Evolutionary conservation across 2,113 vertebrate genomes (phyloP).

Genomic region (Smithornis capensis): DNA sequence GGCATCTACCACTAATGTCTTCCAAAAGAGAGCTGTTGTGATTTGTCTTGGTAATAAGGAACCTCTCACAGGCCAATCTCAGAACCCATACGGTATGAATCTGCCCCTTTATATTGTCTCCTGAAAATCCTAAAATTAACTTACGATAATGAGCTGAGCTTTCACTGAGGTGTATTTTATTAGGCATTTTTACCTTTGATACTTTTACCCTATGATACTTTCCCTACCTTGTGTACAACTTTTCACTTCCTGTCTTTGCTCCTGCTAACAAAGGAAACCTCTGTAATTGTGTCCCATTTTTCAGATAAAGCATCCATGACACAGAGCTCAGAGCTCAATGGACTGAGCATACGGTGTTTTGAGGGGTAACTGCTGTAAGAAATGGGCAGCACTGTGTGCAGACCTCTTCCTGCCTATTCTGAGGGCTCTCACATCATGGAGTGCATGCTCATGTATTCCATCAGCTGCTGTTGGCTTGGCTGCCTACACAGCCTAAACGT

Average conservation of each 20-base stretch:
- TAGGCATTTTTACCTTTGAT: not conserved
- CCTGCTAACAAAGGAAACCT: constrained; percentile 68
- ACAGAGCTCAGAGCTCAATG: constrained; percentile 55
- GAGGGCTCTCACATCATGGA: not conserved
- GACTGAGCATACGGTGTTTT: constrained; percentile 14
- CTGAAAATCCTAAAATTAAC: not conserved
- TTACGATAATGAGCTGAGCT: not conserved
- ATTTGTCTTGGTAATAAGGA: not conserved
- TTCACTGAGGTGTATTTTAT: not conserved
- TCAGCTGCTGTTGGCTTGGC: constrained; percentile 5
- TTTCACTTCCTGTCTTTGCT: constrained; percentile 26
- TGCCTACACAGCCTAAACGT: not conserved
- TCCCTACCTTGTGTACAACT: not conserved
- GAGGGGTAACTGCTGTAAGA: constrained; percentile 36
- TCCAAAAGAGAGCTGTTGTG: not conserved
- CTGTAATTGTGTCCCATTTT: constrained; percentile 73
- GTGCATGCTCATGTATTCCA: not conserved
- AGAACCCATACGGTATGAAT: not conserved
- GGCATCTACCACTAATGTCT: not conserved
- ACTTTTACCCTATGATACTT: too few relatives aligned
- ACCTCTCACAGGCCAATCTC: not conserved
- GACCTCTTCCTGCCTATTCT: not conserved
- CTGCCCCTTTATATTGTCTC: not conserved
- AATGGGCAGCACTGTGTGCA: not conserved
- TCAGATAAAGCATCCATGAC: constrained; percentile 74